Evolutionary conservation across 2,113 vertebrate genomes (phyloP), one percentile per base, ranked within the genome.

Genomic region (Prochilodus magdalenae): DNA sequence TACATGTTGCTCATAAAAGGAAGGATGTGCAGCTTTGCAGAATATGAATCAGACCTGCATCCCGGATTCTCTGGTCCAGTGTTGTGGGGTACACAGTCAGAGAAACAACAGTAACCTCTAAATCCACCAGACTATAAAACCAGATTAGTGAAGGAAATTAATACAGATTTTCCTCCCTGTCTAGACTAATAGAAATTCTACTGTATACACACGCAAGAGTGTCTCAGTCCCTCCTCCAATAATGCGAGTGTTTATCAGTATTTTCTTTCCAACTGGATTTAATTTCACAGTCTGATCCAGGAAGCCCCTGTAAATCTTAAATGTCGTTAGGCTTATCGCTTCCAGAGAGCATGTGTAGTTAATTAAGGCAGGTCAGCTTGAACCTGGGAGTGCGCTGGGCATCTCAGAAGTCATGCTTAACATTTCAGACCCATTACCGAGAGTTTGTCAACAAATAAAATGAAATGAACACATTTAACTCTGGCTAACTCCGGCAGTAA

Each of bases 1-100:
- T 70, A 33, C n/a, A 83, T 84, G 71, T 81, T 86, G 82, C 63
- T 81, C 82, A 63, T 82, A 53, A 72, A 75, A 83, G 55, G 30
- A 36, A 83, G 77, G 83, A 85, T 55, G 63, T 70, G 67, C 77
- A 77, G 80, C 73, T 80, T 80, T 73, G 62, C 22, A 44, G 69
- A 65, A 12, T 67, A 16, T 73, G 78, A 66, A 85, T 79, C 80
- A 63, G 24, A 62, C 20, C 4, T 30, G 15, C 53, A 73, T 76
- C 49, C 10, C 26, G 20, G 29, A 33, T 69, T 67, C 72, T 72
- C 44, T 66, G 16, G n/a, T 63, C 16, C 60, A 67, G 0, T 26
- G 57, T 59, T 74, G 13, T 36, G 51, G 55, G 80, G 60, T 75
- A 30, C 22, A 30, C 29, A n/a, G 24, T 51, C n/a, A 18, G 72